A percentile compares a stretch with the other conserved stretches of the same genome.
phyloP scores from a whole-genome alignment of 2,797 vertebrate species.

The Harpagifer antarcticus region DNA sequence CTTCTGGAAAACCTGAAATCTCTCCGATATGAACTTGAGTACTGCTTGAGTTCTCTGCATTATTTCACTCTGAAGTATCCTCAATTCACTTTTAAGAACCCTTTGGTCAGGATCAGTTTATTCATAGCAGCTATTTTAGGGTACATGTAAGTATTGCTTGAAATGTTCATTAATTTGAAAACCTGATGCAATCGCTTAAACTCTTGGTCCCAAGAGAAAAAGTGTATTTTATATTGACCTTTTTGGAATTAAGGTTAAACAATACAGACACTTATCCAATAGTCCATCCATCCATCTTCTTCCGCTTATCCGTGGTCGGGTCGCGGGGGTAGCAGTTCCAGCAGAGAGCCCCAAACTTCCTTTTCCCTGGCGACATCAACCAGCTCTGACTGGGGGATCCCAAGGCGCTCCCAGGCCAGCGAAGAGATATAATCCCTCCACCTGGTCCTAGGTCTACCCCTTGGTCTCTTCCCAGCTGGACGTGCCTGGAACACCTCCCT shows the following conservation, averaged over 20 bases:
- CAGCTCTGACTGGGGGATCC: too few species aligned
- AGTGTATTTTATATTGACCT: not conserved
- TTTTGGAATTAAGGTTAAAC: not conserved
- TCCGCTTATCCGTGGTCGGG: too few species aligned
- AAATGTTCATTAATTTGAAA: not conserved
- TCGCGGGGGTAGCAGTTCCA: too few species aligned
- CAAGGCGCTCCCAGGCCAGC: too few species aligned
- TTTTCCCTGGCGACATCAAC: too few species aligned
- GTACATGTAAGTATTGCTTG: conserved; percentile 5
- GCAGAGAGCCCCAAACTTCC: too few species aligned
- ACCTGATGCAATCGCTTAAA: not conserved
- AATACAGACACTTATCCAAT: not conserved
- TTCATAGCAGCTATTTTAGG: not conserved
- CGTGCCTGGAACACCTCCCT: too few species aligned
- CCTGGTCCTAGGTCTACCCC: too few species aligned
- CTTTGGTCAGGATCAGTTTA: conserved; percentile 2
- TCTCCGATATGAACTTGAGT: not conserved
- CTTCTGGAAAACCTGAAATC: conserved; percentile 18
- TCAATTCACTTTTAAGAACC: not conserved
- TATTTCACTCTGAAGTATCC: not conserved
- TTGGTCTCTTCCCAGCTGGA: too few species aligned
- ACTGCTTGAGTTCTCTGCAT: conserved; percentile 11
- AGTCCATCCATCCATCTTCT: too few species aligned
- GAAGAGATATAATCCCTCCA: too few species aligned
- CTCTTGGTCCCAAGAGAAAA: not conserved